phyloP scores from a whole-genome alignment of 2,888 invertebrate species.

The Metallyticus violacea region DNA sequence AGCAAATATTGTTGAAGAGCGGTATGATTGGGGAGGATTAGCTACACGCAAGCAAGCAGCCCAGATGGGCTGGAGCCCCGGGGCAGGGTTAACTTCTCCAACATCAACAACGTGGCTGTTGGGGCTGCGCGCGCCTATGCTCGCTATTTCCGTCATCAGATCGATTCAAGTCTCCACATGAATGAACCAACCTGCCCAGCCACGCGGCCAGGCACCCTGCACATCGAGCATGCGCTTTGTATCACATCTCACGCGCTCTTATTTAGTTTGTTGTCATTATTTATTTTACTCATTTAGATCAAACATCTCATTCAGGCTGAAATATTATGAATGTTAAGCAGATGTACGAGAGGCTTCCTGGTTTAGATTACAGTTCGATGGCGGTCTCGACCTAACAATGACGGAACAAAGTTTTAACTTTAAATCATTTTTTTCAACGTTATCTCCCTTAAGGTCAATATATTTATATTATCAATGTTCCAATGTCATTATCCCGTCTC shows the following conservation, averaged over 20 bases:
- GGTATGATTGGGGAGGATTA: not conserved
- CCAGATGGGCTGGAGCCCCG: not conserved
- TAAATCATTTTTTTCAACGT: no score
- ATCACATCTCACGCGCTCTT: not conserved
- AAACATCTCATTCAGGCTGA: no score
- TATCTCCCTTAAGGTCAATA: no score
- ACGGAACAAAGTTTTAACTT: no score
- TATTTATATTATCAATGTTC: no score
- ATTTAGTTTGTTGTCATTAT: not conserved
- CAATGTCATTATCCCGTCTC: no score
- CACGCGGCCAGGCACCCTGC: not conserved
- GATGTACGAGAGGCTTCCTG: no score
- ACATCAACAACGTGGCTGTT: not conserved
- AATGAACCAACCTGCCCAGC: not conserved
- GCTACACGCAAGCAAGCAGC: no score
- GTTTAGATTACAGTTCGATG: no score
- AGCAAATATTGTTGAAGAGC: no score
- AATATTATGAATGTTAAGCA: no score
- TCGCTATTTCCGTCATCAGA: not conserved
- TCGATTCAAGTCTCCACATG: not conserved
- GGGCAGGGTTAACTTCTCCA: not conserved
- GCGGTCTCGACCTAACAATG: no score
- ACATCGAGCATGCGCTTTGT: not conserved
- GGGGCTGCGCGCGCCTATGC: not conserved
- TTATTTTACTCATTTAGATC: not conserved